phyloP scores from a whole-genome alignment of 2,113 vertebrate genomes.

The Lasiurus cinereus region DNA sequence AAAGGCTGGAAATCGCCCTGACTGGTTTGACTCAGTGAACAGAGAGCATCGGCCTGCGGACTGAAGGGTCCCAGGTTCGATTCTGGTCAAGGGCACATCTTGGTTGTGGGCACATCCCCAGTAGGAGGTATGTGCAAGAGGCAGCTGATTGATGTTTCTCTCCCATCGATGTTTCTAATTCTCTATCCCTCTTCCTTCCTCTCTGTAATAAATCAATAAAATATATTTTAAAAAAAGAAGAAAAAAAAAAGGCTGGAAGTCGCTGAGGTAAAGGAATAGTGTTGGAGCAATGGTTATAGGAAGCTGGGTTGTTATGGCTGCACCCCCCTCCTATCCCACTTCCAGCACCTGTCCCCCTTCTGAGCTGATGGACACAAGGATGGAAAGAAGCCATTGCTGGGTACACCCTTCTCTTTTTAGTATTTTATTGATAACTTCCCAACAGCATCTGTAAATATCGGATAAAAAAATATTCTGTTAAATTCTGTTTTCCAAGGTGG shows the following conservation, averaged over 20 bases:
- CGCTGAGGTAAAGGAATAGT: background rate
- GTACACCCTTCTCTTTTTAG: background rate
- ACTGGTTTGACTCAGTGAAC: no score
- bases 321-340: background rate
- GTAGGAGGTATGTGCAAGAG: no score
- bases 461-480: constrained; percentile 85
- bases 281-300: background rate
- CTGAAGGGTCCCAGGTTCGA: no score
- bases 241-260: background rate
- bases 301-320: background rate
- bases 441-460: constrained; percentile 79
- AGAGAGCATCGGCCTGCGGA: no score
- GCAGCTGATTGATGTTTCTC: no score
- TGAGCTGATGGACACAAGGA: background rate
- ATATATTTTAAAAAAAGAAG: no score
- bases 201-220: no score
- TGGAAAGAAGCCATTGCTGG: background rate
- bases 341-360: background rate
- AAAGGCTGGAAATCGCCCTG: background rate
- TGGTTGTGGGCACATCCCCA: no score
- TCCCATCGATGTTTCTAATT: no score
- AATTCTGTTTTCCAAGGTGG: constrained; percentile 62
- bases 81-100: no score
- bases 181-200: no score
- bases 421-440: constrained; percentile 80